These are phyloP conservation scores for Gouania willdenowi DNA, from an alignment of 2,797 vertebrate species.

Conservation along the genomic window DNA sequence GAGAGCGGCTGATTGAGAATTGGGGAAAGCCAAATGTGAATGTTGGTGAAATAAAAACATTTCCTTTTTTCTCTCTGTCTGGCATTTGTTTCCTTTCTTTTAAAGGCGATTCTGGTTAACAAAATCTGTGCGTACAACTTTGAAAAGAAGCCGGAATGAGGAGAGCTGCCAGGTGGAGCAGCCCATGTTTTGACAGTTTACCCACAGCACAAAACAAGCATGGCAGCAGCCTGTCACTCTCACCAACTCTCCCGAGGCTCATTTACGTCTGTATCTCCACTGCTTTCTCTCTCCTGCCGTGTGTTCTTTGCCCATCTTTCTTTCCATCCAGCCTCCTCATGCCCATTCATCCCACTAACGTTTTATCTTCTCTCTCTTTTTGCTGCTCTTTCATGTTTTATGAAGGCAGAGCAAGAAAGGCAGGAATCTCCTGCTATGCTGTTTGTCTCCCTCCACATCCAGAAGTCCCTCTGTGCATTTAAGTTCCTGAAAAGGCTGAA, in stretches of 20 bases:
- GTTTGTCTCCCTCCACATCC: slow-evolving; percentile 31
- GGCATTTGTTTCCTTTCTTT: neutral
- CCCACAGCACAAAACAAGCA: slow-evolving; percentile 35
- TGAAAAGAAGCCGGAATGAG: slow-evolving; percentile 1
- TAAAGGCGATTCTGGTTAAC: neutral
- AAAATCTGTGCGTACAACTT: slow-evolving; percentile 22
- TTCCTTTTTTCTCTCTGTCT: neutral
- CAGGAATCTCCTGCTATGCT: slow-evolving; percentile 17
- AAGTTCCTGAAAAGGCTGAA: slow-evolving; percentile 34
- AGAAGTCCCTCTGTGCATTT: slow-evolving; percentile 42
- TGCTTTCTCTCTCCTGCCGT: slow-evolving; percentile 20
- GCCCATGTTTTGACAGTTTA: slow-evolving; percentile 56
- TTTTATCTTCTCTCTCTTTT: slow-evolving; percentile 9
- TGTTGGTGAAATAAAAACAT: neutral
- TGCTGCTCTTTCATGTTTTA: slow-evolving; percentile 22
- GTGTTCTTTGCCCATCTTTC: slow-evolving; percentile 12
- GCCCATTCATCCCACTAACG: slow-evolving; percentile 32
- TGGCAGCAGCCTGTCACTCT: slow-evolving; percentile 55
- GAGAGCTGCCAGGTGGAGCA: slow-evolving; percentile 48
- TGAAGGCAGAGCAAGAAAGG: slow-evolving; percentile 14
- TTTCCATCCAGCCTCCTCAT: slow-evolving; percentile 11
- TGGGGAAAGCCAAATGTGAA: neutral
- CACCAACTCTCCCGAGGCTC: slow-evolving; percentile 47
- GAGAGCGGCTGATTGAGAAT: neutral
- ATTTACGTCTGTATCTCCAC: slow-evolving; percentile 35